Evolutionary conservation across 1,140 invertebrate species (phyloP), one percentile per base, ranked within the genome.

Genomic region (Leucophenga varia): DNA sequence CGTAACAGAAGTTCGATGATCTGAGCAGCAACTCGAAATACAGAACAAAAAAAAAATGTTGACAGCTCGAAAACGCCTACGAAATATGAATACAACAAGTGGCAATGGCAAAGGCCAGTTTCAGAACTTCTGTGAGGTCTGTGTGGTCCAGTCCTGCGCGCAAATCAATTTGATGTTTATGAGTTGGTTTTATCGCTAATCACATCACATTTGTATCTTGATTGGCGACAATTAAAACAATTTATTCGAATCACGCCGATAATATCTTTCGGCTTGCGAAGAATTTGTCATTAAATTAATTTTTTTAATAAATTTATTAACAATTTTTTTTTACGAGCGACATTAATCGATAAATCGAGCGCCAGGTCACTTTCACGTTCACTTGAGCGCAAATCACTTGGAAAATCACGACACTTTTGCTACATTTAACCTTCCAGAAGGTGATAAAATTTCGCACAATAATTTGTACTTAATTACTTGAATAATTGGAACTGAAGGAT

Each of bases 1-100:
- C 60, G 54, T 61, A 45, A 63, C 63, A 63, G 47, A 63, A 65
- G 59, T 32, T 67, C 59, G 57, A 55, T 57, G 57, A 37, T 39
- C 50, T 58, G 64, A 47, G 68, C 68, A 72, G 68, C 60, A 72
- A 72, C 63, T 64, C 64, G n/a, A n/a, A n/a, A n/a, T n/a, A n/a
- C n/a, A n/a, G n/a, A n/a, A n/a, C n/a, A n/a, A n/a, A n/a, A n/a
- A 60, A 50, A 6, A 67, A 72, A 72, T 71, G 68, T 72, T 72
- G 68, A 72, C 68, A 72, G 68, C 47, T 60, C 52, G 54, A 55
- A 57, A 60, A 72, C 68, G 68, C 68, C 68, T 57, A 64, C 63
- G 56, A 71, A 61, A 72, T 65, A 72, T 67, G 63, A 22, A 19
- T 52, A 6, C 13, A n/a, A n/a, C n/a, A n/a, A n/a, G n/a, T n/a